phyloP scores from a whole-genome alignment of 2,888 invertebrate genomes.

The Oscheius myriophilus region DNA sequence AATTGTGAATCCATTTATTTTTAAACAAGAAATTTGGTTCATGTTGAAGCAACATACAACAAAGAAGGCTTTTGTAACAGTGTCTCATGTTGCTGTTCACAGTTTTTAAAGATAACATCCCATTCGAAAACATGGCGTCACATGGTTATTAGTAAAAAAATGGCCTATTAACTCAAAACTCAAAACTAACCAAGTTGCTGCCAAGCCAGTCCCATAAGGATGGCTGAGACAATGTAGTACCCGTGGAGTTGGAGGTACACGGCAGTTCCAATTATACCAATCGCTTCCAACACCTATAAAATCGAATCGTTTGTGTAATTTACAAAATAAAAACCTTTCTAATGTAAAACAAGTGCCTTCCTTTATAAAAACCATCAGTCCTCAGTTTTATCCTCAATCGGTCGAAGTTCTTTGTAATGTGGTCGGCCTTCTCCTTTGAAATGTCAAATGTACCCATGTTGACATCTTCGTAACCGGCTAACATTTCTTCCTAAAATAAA shows the following conservation, averaged over 20 bases:
- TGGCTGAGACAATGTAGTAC: slow-evolving; percentile 61
- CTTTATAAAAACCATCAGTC: slow-evolving; percentile 58
- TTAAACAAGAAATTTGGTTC: too few species aligned
- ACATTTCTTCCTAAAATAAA: slow-evolving; percentile 45
- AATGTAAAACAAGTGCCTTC: slow-evolving; percentile 56
- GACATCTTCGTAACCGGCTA: slow-evolving; percentile 59
- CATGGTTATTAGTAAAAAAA: too few species aligned
- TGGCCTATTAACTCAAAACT: too few species aligned
- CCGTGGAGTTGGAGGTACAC: slow-evolving; percentile 59
- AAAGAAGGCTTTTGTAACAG: too few species aligned
- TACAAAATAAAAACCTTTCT: slow-evolving; percentile 48
- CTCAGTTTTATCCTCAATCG: slow-evolving; percentile 55
- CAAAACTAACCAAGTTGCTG: slow-evolving; percentile 59
- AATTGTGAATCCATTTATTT: too few species aligned
- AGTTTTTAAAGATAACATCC: too few species aligned
- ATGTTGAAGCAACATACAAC: too few species aligned
- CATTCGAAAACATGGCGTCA: too few species aligned
- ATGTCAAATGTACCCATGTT: slow-evolving; percentile 66
- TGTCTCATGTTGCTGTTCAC: too few species aligned
- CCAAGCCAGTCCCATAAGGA: slow-evolving; percentile 69
- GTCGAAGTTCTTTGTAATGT: slow-evolving; percentile 62
- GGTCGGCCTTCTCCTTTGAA: slow-evolving; percentile 48
- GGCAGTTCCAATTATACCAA: slow-evolving; percentile 56
- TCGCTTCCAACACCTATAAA: slow-evolving; percentile 51
- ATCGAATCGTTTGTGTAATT: neutral